Evolutionary conservation across 2,888 invertebrate genomes (phyloP), one percentile per base, ranked within the genome.

Genomic region (Dasypogon diadema): DNA sequence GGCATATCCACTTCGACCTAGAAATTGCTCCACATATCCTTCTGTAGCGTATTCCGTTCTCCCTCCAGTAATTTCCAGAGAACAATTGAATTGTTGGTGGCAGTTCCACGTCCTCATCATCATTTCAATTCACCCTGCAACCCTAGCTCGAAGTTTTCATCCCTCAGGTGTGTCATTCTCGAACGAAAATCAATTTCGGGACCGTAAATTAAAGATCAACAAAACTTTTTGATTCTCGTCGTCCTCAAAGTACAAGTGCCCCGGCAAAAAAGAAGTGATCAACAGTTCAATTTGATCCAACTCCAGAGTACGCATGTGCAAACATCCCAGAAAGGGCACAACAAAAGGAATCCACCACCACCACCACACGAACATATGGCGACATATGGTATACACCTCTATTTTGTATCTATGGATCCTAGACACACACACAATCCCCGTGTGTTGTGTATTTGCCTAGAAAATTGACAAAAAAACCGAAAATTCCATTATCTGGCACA

Each of bases 191-290:
- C 65, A 68, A 68, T 48, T 68, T 68, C n/a, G 34, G 24, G 24
- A 22, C 24, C 65, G 65, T 48, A 68, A 68, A 68, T 68, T 68
- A 68, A 68, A 68, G 48, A 68, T 68, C 65, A 68, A 68, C 65
- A 68, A 46, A 68, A 48, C 21, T 26, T n/a, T 21, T n/a, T 22
- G 46, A 46, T 14, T 48, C 46, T n/a, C 48, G 22, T n/a, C n/a
- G 8, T 48, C 65, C 24, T 46, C 14, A 6, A 46, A 48, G 14
- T 2, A 68, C 48, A 68, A 48, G 48, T 48, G 65, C 14, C 14
- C 46, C 22, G 48, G 46, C 46, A 16, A 63, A 68, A 42, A n/a
- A 60, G 48, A 48, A 68, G 48, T 48, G 46, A 68, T 68, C 65
- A 68, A 48, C 48, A 68, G 22, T 68, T 46, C 48, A 48, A 68